A percentile compares a stretch with the other conserved stretches of the same genome.
Evolutionary conservation across 2,797 vertebrate genomes (phyloP).

Genomic region (Antennarius maculatus): DNA sequence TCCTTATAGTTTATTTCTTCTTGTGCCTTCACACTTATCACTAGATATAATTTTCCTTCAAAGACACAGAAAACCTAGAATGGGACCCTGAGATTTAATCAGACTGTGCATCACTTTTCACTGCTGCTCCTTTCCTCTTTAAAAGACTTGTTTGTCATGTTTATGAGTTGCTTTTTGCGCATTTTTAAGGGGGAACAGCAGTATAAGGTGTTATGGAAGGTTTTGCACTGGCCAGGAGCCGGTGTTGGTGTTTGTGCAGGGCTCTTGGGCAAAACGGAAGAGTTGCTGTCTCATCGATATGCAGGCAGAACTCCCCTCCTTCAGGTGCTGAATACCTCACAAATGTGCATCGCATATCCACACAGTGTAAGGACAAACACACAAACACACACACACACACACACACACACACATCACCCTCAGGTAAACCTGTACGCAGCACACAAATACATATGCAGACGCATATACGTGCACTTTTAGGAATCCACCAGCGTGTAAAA

Average conservation of each 20-base stretch:
- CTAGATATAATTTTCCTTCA: slow-evolving; percentile 33
- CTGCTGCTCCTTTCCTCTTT: slow-evolving; percentile 1
- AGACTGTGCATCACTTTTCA: neutral
- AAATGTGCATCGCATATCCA: slow-evolving; percentile 62
- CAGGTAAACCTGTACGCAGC: slow-evolving; percentile 50
- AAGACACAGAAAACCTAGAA: slow-evolving; percentile 28
- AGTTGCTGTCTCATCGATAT: slow-evolving; percentile 80
- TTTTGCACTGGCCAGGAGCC: slow-evolving; percentile 66
- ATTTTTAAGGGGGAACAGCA: slow-evolving; percentile 36
- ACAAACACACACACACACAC: slow-evolving; percentile 35
- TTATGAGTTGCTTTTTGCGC: slow-evolving; percentile 44
- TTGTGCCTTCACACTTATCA: slow-evolving; percentile 29
- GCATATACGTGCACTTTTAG: slow-evolving; percentile 33
- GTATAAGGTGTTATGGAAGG: slow-evolving; percentile 50
- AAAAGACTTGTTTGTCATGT: slow-evolving; percentile 21
- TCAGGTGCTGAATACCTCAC: slow-evolving; percentile 76
- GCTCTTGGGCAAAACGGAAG: slow-evolving; percentile 72
- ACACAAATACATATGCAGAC: slow-evolving; percentile 52
- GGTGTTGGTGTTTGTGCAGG: slow-evolving; percentile 66
- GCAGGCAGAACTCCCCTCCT: slow-evolving; percentile 76
- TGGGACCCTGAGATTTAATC: slow-evolving; percentile 4
- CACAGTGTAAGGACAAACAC: slow-evolving; percentile 6
- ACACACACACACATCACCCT: slow-evolving; percentile 36
- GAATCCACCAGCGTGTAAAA: slow-evolving; percentile 62
- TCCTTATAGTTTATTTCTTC: slow-evolving; percentile 15